phyloP scores from a whole-genome alignment of 2,113 vertebrate species.

The Dissostichus mawsoni region DNA sequence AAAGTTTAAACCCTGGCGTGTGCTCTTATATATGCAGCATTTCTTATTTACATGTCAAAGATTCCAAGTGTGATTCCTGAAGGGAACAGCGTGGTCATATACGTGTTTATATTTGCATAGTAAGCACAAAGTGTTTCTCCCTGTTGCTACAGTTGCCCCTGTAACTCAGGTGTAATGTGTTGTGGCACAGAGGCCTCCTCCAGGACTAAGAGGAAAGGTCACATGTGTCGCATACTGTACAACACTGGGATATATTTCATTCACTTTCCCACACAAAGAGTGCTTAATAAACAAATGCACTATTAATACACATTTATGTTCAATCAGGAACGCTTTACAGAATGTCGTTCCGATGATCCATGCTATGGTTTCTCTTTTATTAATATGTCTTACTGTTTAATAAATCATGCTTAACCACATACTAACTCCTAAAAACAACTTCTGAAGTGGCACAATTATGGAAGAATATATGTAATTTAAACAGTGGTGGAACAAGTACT shows the following conservation, averaged over 20 bases:
- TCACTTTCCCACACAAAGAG: neutral
- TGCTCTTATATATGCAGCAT: neutral
- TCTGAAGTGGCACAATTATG: conserved; percentile 16
- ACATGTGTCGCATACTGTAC: neutral
- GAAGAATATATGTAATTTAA: neutral
- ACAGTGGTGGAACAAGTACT: neutral
- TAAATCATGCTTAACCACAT: conserved; percentile 11
- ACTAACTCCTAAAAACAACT: neutral
- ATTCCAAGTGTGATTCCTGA: neutral
- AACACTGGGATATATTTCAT: neutral
- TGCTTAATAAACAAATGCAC: neutral
- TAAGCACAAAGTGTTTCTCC: conserved; percentile 18
- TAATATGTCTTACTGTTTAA: neutral
- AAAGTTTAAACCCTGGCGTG: neutral
- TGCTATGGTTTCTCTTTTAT: neutral
- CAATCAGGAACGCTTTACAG: neutral
- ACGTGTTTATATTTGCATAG: conserved; percentile 24
- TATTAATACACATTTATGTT: neutral
- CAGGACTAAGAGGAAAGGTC: conserved; percentile 33
- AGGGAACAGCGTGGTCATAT: neutral
- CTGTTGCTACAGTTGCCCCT: conserved; percentile 12
- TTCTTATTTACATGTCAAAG: neutral
- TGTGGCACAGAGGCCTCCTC: conserved; percentile 1
- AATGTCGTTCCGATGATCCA: neutral
- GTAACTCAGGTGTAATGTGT: conserved; percentile 32